Evolutionary conservation across 35 echinoderm and acorn worm genomes (phyloP), one percentile per base, ranked within the genome.

Genomic region (Diadema setosum): DNA sequence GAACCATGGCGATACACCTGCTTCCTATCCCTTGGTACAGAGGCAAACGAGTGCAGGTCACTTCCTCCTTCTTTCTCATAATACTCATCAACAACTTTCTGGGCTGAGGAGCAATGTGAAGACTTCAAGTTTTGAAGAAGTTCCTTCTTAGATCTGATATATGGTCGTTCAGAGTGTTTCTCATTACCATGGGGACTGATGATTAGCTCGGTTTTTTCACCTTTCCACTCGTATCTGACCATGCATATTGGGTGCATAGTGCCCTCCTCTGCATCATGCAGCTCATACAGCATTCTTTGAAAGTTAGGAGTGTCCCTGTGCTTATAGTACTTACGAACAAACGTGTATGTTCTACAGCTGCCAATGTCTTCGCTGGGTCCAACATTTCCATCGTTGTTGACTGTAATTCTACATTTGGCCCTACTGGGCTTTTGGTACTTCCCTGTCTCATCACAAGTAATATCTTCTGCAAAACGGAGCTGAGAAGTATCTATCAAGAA

Each of bases 401-500:
- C 33, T 15, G 70, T 78, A 3, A 78, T 78, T 39, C 25, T 39
- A 78, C 70, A 3, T 78, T 78, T 78, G 70, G 70, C 70, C 70
- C 70, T 78, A 78, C 70, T 78, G 37, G 70, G 14, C 70, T 43
- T 78, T 20, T 78, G 70, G 20, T 78, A 78, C 33, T 78, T 78
- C 70, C 70, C 70, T 4, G 70, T 78, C 33, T 78, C 70, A 78
- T 78, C 70, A 78, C 70, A 78, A 16, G 70, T 78, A 5, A 78
- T 42, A 78, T 78, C 70, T 78, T 78, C 70, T 78, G 34, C 20
- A 78, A 78, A 78, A 43, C 70, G 36, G 43, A 78, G 70, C 33
- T 78, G 70, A 78, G 70, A 78, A 78, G 70, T 42, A 78, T 78
- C 70, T 78, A 78, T 78, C 70, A 78, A 78, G 21, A 78, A 78